Percentiles rank a stretch among this genome's conserved stretches.
phyloP scores from a whole-genome alignment of 2,888 invertebrate genomes.

The Oscheius sp. region DNA sequence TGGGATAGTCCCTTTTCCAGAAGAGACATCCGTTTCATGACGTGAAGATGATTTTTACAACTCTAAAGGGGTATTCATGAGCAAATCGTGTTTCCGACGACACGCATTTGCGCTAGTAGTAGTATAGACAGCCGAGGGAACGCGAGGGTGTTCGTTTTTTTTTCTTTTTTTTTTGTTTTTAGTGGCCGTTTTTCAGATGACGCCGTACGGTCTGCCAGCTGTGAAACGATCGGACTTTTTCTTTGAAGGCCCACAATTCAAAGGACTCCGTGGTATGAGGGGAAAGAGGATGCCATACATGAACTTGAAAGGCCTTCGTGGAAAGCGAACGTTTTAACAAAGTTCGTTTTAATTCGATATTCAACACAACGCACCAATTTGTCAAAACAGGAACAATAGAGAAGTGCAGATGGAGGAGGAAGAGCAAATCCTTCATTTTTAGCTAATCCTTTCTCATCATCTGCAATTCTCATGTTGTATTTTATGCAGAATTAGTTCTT shows the following conservation, averaged over 20 bases:
- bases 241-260: constrained; percentile 38
- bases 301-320: constrained; percentile 40
- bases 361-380: background rate
- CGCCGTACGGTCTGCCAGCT: constrained; percentile 20
- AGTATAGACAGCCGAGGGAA: too few relatives aligned
- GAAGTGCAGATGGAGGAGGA: background rate
- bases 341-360: background rate
- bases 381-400: constrained; percentile 23
- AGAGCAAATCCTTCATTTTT: background rate
- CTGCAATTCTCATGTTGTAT: background rate
- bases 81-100: too few relatives aligned
- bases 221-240: constrained; percentile 37
- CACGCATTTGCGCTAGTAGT: too few relatives aligned
- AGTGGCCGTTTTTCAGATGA: constrained; percentile 26
- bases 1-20: too few relatives aligned
- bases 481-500: background rate
- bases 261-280: constrained; percentile 38
- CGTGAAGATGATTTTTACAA: too few relatives aligned
- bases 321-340: constrained; percentile 38
- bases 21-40: too few relatives aligned
- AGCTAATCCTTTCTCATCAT: background rate
- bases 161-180: too few relatives aligned
- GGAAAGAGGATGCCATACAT: constrained; percentile 39
- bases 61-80: too few relatives aligned
- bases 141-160: too few relatives aligned